These are phyloP conservation scores for Phoebastria nigripes DNA, from an alignment of 2,797 vertebrate genomes.

Conservation along the genomic window DNA sequence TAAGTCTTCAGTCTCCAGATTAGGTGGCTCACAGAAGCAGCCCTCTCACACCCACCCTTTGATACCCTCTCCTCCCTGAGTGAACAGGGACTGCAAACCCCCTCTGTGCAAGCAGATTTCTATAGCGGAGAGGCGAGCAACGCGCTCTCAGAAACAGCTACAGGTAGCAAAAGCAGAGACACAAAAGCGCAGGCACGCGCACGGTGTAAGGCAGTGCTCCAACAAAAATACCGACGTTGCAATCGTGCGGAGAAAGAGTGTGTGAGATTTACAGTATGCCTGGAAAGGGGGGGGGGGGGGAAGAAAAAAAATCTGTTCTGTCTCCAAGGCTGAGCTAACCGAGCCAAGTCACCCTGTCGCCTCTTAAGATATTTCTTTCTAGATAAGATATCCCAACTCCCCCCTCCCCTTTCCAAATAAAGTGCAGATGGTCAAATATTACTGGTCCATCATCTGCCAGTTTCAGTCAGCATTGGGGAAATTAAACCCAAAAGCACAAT, in stretches of 20 bases:
- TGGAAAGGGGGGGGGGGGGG: background rate
- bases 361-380: slow-evolving; percentile 36
- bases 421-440: slow-evolving; percentile 77
- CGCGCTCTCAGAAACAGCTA: background rate
- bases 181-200: background rate
- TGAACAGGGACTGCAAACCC: background rate
- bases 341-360: slow-evolving; percentile 19
- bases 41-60: background rate
- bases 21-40: background rate
- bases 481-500: slow-evolving; percentile 52
- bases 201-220: slow-evolving; percentile 24
- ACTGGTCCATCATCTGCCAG: slow-evolving; percentile 73
- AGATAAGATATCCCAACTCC: slow-evolving; percentile 31
- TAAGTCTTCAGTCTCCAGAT: background rate
- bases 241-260: slow-evolving; percentile 13
- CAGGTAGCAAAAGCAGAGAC: background rate
- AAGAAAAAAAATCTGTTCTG: background rate
- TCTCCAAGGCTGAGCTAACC: slow-evolving; percentile 37
- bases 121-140: background rate
- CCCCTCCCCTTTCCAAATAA: slow-evolving; percentile 68
- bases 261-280: background rate
- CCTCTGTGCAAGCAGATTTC: background rate
- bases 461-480: slow-evolving; percentile 65
- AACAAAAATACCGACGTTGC: background rate
- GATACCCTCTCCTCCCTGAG: background rate